phyloP scores from a whole-genome alignment of 1,140 invertebrate genomes.

The Eubasilissa regina region DNA sequence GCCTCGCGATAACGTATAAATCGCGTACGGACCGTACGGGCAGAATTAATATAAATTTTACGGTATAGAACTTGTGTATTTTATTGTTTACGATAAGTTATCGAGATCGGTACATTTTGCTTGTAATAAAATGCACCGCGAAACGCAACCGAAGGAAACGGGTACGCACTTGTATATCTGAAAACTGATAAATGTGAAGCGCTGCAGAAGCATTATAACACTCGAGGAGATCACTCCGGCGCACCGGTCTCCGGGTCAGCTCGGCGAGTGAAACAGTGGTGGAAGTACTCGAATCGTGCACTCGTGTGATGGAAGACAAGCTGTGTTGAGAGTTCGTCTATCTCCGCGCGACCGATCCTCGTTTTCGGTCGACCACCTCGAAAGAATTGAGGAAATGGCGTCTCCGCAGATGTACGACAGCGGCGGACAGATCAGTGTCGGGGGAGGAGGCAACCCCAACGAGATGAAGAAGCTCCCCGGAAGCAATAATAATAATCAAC shows the following conservation, averaged over 20 bases:
- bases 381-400: slow-evolving; percentile 72
- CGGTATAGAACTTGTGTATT: slow-evolving; percentile 32
- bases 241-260: background rate
- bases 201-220: background rate
- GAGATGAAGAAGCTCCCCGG: slow-evolving; percentile 66
- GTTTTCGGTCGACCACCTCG: background rate
- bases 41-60: slow-evolving; percentile 37
- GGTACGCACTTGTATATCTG: slow-evolving; percentile 11
- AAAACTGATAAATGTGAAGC: background rate
- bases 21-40: background rate
- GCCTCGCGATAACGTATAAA: slow-evolving; percentile 23
- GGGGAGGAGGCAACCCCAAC: slow-evolving; percentile 63
- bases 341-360: background rate
- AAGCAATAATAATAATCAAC: slow-evolving; percentile 61
- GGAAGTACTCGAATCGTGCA: background rate
- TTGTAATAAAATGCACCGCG: slow-evolving; percentile 11
- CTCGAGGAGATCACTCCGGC: background rate
- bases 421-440: slow-evolving; percentile 61
- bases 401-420: slow-evolving; percentile 82
- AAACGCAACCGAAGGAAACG: background rate
- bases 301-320: background rate
- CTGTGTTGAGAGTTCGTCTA: background rate
- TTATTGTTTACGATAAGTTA: slow-evolving; percentile 42
- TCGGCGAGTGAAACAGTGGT: too few species aligned
- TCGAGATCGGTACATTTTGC: slow-evolving; percentile 24